Percentiles rank a stretch among this genome's conserved stretches.
Evolutionary conservation across 2,113 vertebrate genomes (phyloP).

Genomic region (Naja naja): DNA sequence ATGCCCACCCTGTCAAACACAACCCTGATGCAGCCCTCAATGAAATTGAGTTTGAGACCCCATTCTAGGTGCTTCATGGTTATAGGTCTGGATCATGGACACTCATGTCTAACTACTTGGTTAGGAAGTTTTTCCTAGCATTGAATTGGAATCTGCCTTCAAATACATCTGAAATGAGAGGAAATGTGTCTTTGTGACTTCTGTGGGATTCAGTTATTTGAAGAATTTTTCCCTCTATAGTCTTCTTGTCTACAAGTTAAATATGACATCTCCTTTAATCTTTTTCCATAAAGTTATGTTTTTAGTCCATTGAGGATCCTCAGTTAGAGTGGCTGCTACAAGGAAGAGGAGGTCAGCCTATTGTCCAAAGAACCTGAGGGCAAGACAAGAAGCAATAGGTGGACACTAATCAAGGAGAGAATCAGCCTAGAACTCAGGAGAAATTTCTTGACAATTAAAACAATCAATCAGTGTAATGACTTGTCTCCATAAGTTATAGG

Average conservation of each 20-base stretch:
- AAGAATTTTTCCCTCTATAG: background rate
- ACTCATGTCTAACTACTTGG: background rate
- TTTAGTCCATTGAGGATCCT: background rate
- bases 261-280: background rate
- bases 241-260: background rate
- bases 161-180: background rate
- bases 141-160: background rate
- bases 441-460: too few species aligned
- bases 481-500: too few species aligned
- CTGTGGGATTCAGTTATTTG: background rate
- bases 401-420: too few species aligned
- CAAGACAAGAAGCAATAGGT: too few species aligned
- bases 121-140: background rate
- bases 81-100: background rate
- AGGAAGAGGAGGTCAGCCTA: too few species aligned
- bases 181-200: background rate
- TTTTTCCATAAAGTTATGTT: background rate
- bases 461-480: too few species aligned
- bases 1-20: too few species aligned
- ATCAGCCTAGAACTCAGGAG: too few species aligned
- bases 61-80: too few species aligned
- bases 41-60: too few species aligned
- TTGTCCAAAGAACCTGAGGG: too few species aligned
- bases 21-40: too few species aligned
- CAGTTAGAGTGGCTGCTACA: background rate